Conservation (phyloP, 2,888 invertebrate species). For the Agonopterix heracliana region DNA sequence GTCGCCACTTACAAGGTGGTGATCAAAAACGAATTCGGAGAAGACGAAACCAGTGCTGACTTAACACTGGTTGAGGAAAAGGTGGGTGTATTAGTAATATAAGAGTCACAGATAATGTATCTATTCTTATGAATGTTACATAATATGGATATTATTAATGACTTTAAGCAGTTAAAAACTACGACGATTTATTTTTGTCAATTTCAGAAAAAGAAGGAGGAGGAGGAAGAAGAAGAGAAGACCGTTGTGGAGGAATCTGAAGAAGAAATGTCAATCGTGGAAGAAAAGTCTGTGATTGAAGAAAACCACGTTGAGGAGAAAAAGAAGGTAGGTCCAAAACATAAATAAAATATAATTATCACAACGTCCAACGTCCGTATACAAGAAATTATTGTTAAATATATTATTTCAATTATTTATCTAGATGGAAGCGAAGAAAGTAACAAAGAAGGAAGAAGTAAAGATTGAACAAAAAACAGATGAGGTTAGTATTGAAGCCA, state of each 20-base stretch:
- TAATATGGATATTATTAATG: too few species aligned
- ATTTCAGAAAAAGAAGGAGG: conserved; percentile 68
- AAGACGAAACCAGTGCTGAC: conserved; percentile 90
- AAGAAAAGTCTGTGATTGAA: conserved; percentile 65
- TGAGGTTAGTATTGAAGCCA: conserved; percentile 45
- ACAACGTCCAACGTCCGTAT: background rate
- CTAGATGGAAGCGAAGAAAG: conserved; percentile 30
- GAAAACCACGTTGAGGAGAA: conserved; percentile 71
- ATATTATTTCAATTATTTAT: conserved; percentile 6
- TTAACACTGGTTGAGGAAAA: conserved; percentile 84
- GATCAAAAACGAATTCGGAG: conserved; percentile 93
- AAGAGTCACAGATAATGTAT: too few species aligned
- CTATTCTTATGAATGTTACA: background rate
- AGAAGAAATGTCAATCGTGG: conserved; percentile 68
- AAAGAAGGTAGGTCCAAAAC: conserved; percentile 23
- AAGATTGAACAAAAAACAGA: conserved; percentile 50
- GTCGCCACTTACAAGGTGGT: conserved; percentile 89
- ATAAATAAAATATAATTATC: background rate
- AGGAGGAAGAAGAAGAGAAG: conserved; percentile 55
- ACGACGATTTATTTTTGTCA: too few species aligned
- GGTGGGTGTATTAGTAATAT: conserved; percentile 27
- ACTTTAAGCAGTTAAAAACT: too few species aligned
- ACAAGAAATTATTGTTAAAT: background rate
- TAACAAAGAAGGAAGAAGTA: conserved; percentile 12
- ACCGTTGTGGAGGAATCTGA: conserved; percentile 69